Evolutionary conservation across 2,113 vertebrate genomes (phyloP).

Genomic region (Nycticebus coucang): DNA sequence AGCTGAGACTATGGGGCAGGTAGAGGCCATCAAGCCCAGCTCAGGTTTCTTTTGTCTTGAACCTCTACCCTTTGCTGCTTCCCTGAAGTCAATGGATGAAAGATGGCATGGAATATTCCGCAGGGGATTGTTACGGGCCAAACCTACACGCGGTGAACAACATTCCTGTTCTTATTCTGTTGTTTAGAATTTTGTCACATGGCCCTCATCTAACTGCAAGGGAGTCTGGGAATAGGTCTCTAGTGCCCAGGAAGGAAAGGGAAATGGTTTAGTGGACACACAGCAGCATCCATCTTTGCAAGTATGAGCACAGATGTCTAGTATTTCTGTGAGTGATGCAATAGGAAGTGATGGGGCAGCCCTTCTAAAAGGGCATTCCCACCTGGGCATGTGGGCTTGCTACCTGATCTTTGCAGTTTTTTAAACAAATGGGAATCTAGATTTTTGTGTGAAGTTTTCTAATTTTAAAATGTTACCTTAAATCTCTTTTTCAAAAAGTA

Average conservation of each 20-base stretch:
- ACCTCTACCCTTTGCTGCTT: not conserved
- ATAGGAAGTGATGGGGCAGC: too few species aligned
- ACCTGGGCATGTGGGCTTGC: not conserved
- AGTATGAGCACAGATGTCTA: accelerated
- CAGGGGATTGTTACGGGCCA: not conserved
- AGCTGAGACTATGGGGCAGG: not conserved
- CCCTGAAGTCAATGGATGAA: not conserved
- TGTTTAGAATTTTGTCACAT: not conserved
- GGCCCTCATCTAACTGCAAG: too few species aligned
- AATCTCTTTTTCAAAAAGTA: not conserved
- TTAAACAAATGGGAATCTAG: not conserved
- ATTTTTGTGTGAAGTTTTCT: not conserved
- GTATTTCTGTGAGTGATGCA: not conserved
- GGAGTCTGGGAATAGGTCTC: not conserved
- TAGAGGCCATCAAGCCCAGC: too few species aligned
- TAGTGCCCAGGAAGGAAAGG: not conserved
- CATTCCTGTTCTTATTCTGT: not conserved
- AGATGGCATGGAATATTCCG: not conserved
- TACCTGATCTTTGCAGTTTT: not conserved
- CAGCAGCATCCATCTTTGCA: too few species aligned
- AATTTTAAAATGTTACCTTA: not conserved
- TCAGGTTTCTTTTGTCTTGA: not conserved
- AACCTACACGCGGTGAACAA: not conserved
- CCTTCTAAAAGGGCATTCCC: not conserved
- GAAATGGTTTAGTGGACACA: not conserved